Percentiles rank a stretch among this genome's conserved stretches.
Evolutionary conservation across 1,140 invertebrate species (phyloP).

Genomic region (Bilobella aurantiaca): DNA sequence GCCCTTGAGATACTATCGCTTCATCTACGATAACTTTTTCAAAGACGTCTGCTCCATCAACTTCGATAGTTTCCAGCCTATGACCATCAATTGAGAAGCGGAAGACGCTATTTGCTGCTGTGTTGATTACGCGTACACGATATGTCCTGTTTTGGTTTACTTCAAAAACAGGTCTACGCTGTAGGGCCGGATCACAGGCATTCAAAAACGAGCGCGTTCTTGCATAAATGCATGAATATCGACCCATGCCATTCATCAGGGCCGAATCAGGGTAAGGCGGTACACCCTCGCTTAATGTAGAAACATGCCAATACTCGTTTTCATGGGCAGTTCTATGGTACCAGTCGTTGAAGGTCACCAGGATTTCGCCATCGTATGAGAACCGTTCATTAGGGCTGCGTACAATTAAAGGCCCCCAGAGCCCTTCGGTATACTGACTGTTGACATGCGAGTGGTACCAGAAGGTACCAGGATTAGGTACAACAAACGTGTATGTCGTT

Average conservation of each 20-base stretch:
- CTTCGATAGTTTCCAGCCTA: conserved; percentile 18
- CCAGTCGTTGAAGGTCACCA: conserved; percentile 22
- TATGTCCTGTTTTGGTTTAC: conserved; percentile 11
- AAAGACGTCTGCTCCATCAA: conserved; percentile 8
- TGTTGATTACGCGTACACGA: conserved; percentile 24
- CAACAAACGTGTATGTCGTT: conserved; percentile 11
- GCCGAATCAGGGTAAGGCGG: conserved; percentile 5
- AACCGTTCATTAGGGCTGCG: conserved; percentile 5
- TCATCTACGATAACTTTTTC: conserved; percentile 3
- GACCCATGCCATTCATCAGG: background rate
- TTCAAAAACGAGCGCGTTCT: background rate
- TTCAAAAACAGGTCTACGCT: conserved; percentile 8
- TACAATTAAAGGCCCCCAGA: conserved; percentile 19
- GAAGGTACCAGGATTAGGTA: conserved; percentile 18
- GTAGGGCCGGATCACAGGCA: background rate
- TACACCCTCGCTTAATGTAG: background rate
- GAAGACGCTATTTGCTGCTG: conserved; percentile 1
- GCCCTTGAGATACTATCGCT: conserved; percentile 11
- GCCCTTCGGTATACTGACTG: conserved; percentile 25
- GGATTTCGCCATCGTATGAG: conserved; percentile 17
- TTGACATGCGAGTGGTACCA: conserved; percentile 21
- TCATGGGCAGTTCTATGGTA: conserved; percentile 20
- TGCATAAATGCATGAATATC: background rate
- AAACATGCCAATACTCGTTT: background rate
- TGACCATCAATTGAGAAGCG: conserved; percentile 27